Conservation (phyloP, 2,888 invertebrate species). For the Polia nebulosa region DNA sequence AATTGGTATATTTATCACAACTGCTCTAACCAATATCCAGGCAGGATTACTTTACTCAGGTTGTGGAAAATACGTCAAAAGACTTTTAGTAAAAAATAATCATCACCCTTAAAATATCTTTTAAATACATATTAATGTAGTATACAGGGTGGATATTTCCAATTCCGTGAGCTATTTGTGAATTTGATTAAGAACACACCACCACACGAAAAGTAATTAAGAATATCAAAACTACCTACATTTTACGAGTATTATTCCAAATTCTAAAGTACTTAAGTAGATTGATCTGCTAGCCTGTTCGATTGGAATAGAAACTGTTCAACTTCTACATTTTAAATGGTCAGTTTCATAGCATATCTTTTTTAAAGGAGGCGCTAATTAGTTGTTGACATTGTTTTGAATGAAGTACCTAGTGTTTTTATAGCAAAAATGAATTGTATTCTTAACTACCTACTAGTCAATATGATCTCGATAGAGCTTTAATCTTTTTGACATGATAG, state of each 20-base stretch:
- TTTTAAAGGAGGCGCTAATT: slow-evolving; percentile 19
- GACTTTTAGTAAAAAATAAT: slow-evolving; percentile 51
- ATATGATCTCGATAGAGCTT: slow-evolving; percentile 65
- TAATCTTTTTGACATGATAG: slow-evolving; percentile 53
- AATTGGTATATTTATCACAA: slow-evolving; percentile 28
- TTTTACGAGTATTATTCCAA: slow-evolving; percentile 23
- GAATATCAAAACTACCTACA: slow-evolving; percentile 13
- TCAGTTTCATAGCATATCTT: slow-evolving; percentile 17
- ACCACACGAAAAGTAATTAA: slow-evolving; percentile 5
- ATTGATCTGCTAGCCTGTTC: slow-evolving; percentile 8
- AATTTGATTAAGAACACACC: slow-evolving; percentile 23
- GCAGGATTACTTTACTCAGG: slow-evolving; percentile 40
- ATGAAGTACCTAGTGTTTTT: slow-evolving; percentile 12
- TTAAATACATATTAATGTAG: slow-evolving; percentile 21
- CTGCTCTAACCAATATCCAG: slow-evolving; percentile 14
- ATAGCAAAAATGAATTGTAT: slow-evolving; percentile 33
- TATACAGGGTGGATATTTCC: slow-evolving; percentile 36
- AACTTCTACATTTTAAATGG: slow-evolving; percentile 10
- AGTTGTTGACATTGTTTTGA: slow-evolving; percentile 16
- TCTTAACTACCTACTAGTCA: slow-evolving; percentile 56
- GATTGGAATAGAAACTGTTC: slow-evolving; percentile 14
- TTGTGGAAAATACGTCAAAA: slow-evolving; percentile 54
- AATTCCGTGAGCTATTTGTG: slow-evolving; percentile 15
- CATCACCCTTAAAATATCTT: slow-evolving; percentile 30
- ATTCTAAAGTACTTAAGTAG: slow-evolving; percentile 8